Conservation (phyloP, 2,888 invertebrate species). For the Acheta domesticus region DNA sequence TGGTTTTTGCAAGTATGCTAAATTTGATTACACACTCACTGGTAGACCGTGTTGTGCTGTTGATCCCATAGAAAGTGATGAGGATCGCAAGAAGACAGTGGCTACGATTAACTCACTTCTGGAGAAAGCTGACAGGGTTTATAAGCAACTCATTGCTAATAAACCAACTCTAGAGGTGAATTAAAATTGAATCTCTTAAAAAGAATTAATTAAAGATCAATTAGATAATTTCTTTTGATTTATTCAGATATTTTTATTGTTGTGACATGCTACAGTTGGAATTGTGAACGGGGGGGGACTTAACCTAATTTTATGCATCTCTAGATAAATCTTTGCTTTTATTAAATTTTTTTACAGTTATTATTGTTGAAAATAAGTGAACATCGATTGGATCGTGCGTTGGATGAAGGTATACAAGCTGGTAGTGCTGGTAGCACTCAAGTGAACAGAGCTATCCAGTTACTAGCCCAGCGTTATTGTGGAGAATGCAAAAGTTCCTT, state of each 20-base stretch:
- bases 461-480: conserved; percentile 91
- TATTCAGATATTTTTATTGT: background rate
- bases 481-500: conserved; percentile 91
- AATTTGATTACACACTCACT: conserved; percentile 92
- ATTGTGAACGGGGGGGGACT: background rate
- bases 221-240: background rate
- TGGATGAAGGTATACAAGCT: conserved; percentile 51
- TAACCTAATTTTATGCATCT: background rate
- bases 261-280: background rate
- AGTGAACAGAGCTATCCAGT: conserved; percentile 90
- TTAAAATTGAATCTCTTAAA: background rate
- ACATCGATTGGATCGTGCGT: conserved; percentile 69
- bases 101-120: conserved; percentile 83
- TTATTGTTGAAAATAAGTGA: conserved; percentile 84
- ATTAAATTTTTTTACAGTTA: conserved; percentile 49
- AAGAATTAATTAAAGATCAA: background rate
- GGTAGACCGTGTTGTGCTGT: conserved; percentile 93
- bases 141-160: conserved; percentile 83
- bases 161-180: conserved; percentile 81
- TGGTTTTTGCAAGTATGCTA: conserved; percentile 98
- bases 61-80: conserved; percentile 95
- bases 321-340: background rate
- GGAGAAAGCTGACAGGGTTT: conserved; percentile 92
- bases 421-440: conserved; percentile 56
- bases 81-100: conserved; percentile 92